Evolutionary conservation across 92 coral and sea anemone genomes (phyloP).

Genomic region (Heteractis magnifica): DNA sequence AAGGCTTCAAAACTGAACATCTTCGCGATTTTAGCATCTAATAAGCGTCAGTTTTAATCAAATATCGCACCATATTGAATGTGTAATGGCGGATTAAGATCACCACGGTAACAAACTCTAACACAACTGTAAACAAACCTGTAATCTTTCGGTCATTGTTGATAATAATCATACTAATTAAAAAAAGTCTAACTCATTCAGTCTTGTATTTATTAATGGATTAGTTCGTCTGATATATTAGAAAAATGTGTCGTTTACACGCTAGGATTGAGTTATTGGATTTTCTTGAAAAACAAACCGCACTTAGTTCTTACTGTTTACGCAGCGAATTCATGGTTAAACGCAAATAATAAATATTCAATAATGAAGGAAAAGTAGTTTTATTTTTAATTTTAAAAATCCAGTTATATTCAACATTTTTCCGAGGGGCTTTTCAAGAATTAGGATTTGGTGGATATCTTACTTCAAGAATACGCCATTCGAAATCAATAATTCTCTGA

Average conservation of each 20-base stretch:
- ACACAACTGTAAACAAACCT: slow-evolving; percentile 14
- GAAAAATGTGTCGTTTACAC: background rate
- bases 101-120: background rate
- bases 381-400: background rate
- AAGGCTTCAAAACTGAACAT: background rate
- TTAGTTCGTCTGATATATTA: background rate
- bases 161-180: background rate
- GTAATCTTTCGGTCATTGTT: slow-evolving; percentile 1
- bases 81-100: background rate
- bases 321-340: background rate
- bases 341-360: background rate
- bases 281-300: background rate
- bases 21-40: background rate
- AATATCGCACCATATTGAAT: background rate
- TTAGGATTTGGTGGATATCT: background rate
- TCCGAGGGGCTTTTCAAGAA: background rate
- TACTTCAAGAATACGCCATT: background rate
- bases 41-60: background rate
- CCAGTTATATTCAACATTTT: background rate
- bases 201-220: background rate
- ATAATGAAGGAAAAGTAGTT: background rate
- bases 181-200: background rate
- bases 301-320: background rate
- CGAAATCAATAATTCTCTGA: too few species aligned
- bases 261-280: background rate